Base-by-base conservation (phyloP, 2,888 invertebrate genomes). In the Germaria angustata region DNA sequence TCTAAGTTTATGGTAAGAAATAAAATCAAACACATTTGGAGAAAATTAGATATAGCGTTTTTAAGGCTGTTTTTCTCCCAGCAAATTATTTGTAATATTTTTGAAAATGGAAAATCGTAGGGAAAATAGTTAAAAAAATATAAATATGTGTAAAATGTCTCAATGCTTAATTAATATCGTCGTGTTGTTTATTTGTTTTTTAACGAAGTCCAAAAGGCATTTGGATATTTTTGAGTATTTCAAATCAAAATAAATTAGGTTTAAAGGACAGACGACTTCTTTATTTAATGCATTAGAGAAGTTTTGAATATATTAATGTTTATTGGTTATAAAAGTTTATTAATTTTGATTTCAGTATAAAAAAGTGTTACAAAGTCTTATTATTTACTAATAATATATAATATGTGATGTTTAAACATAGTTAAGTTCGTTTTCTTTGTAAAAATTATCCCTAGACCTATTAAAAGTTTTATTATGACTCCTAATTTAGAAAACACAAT, bases 401-500 rank as follows among this genome's bases (percentile, higher is more conserved):
- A 68, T 55, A 49, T 79, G 36, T 75, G 34, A n/a, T 76, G 15
- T 69, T 69, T 76, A 65, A 76, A 80, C 55, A 80, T 78, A 77
- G 72, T 84, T 84, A 83, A 83, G 81, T 82, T 78, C 22, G 15
- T 41, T 53, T 68, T 59, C 24, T 39, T 49, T 59, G 15, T 59
- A 39, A 76, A 79, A 66, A 57, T 65, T 44, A 11, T 66, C 24
- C 79, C 57, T 79, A 79, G 32, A 68, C 51, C 57, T 76, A 69
- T 55, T 39, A n/a, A 59, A 59, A 49, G 15, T 34, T 68, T 46
- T 17, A 20, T 32, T 36, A 63, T 51, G 41, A 32, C 49, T 51
- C 22, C n/a, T 39, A 24, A 17, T 44, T 87, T 87, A 88, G 85
- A 89, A 87, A 84, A 87, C 85, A 85, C 89, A 90, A 86, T 90